These are phyloP conservation scores for Choristoneura fumiferana DNA, from an alignment of 1,140 invertebrate species.

Conservation along the genomic window DNA sequence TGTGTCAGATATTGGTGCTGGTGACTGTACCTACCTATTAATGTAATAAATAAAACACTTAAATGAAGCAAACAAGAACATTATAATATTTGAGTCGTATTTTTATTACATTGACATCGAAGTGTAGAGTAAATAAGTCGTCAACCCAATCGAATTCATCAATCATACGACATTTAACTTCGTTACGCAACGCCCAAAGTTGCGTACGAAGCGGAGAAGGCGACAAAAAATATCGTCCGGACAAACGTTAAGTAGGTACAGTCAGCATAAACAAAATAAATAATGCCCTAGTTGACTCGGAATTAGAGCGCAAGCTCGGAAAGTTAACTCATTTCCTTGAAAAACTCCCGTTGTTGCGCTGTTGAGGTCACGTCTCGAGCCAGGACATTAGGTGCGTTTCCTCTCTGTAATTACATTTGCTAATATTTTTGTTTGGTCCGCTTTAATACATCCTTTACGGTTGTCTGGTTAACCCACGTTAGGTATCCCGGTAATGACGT, in stretches of 20 bases:
- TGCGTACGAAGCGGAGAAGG: not conserved
- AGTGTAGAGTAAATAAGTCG: too few species aligned
- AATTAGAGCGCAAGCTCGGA: slow-evolving; percentile 34
- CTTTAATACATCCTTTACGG: slow-evolving; percentile 42
- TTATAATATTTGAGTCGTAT: too few species aligned
- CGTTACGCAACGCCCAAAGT: too few species aligned
- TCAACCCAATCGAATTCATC: too few species aligned
- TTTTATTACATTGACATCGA: too few species aligned
- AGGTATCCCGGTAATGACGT: too few species aligned
- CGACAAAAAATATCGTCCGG: not conserved
- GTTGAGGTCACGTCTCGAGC: slow-evolving; percentile 34
- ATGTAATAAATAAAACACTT: too few species aligned
- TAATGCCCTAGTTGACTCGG: slow-evolving; percentile 19
- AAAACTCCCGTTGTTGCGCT: slow-evolving; percentile 47
- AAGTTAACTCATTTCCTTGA: slow-evolving; percentile 61
- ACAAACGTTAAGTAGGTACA: not conserved
- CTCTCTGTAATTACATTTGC: slow-evolving; percentile 41
- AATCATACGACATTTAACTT: too few species aligned
- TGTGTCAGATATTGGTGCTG: too few species aligned
- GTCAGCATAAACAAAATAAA: slow-evolving; percentile 15
- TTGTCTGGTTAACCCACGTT: slow-evolving; percentile 20
- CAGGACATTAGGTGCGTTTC: slow-evolving; percentile 40
- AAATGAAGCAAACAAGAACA: too few species aligned
- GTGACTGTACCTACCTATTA: too few species aligned
- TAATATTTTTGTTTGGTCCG: slow-evolving; percentile 41